A percentile compares a stretch with the other conserved stretches of the same genome.
These are phyloP conservation scores for Smittia aterrima DNA, from an alignment of 2,888 invertebrate genomes.

Conservation along the genomic window DNA sequence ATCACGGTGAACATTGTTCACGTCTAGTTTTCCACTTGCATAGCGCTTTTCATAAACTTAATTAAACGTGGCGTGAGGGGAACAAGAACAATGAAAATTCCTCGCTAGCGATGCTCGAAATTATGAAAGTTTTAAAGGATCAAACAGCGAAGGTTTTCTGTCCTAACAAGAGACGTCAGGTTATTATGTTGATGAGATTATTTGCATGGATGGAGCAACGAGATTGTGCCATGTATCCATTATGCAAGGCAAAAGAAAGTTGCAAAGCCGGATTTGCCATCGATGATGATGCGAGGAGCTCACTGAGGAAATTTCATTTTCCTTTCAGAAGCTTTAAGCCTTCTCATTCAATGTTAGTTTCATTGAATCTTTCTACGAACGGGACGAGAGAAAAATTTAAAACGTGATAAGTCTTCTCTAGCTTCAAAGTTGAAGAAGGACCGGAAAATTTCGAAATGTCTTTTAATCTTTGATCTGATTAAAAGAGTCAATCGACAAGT, in stretches of 20 bases:
- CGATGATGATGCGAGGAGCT: too few species aligned
- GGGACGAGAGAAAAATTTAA: neutral
- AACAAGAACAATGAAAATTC: neutral
- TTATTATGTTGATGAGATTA: conserved; percentile 7
- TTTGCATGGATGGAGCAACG: neutral
- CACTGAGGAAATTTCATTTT: too few species aligned
- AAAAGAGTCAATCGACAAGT: conserved; percentile 16
- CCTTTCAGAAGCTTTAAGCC: too few species aligned
- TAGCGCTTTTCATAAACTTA: neutral
- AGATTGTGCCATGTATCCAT: neutral
- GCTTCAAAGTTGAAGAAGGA: neutral
- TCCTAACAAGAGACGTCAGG: neutral
- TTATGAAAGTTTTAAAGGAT: too few species aligned
- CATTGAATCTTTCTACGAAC: too few species aligned
- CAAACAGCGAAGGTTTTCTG: too few species aligned
- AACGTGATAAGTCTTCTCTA: neutral
- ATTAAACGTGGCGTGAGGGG: neutral
- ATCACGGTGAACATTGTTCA: neutral
- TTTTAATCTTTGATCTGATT: conserved; percentile 1
- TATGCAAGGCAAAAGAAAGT: neutral
- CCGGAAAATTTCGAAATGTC: neutral
- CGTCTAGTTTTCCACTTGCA: neutral
- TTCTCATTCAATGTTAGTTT: too few species aligned
- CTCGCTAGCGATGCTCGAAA: neutral
- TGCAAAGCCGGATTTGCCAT: neutral